Evolutionary conservation across 2,113 vertebrate species (phyloP), one percentile per base, ranked within the genome.

Genomic region (Crotalus helleri): DNA sequence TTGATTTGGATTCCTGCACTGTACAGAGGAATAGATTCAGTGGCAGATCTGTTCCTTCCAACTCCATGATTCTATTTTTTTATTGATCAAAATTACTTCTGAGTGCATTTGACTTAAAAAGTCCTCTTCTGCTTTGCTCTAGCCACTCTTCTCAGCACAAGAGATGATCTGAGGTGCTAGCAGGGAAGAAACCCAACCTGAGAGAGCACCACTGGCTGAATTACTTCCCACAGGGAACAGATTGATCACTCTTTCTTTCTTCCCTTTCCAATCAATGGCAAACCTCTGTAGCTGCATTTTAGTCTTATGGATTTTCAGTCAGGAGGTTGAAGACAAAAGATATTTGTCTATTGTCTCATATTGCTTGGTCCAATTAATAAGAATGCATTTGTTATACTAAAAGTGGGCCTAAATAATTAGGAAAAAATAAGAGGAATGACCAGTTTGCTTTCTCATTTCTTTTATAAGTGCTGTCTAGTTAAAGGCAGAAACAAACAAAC

Each of bases 381-480:
- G 29, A 69, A 90, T 26, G 7, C 0, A n/a, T 69, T 91, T 74
- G 12, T 51, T 46, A 49, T 49, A 54, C 46, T 23, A 9, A 58
- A 24, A 23, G 21, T 58, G 23, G 21, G n/a, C 74, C 39, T 88
- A 54, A 88, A n/a, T 29, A n/a, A n/a, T 55, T 55, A 55, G 7
- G 86, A 49, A 69, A 61, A 69, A 69, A 87, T 12, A 49, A 87
- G 12, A 54, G 29, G 49, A 29, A 26, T 26, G 11, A n/a, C 4
- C 26, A 13, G 26, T 3, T 88, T 89, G 86, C 86, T 61, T 87
- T 93, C 92, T 92, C 54, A 74, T 93, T 96, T 21, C 61, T 91
- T 93, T 93, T 94, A 90, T 87, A 90, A 92, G 87, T 91, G 69
- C 13, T 4, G 23, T 1, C 29, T 7, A 91, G 33, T 90, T 91